Percentiles rank a stretch among this genome's conserved stretches.
Evolutionary conservation across 2,888 invertebrate genomes (phyloP).

Genomic region (Drosophila leonis): DNA sequence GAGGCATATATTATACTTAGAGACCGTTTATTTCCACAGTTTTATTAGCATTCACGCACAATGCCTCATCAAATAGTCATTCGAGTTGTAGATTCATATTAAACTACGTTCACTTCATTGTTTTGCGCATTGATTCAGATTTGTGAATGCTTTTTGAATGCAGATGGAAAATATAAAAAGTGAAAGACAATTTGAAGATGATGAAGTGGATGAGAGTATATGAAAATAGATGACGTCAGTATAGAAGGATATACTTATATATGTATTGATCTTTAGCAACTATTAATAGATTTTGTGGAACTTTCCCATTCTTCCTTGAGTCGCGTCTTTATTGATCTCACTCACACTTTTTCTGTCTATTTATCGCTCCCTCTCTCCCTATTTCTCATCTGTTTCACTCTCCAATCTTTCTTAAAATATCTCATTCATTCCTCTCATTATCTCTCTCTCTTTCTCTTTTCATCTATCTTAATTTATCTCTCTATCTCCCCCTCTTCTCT

Average conservation of each 20-base stretch:
- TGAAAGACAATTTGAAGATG: not conserved
- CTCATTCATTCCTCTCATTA: too few species aligned
- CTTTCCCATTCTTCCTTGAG: too few species aligned
- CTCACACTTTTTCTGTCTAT: not conserved
- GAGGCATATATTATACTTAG: not conserved
- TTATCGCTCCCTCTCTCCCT: too few species aligned
- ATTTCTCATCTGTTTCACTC: not conserved
- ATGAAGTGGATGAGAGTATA: too few species aligned
- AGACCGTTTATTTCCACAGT: not conserved
- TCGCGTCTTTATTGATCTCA: too few species aligned
- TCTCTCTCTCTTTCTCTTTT: not conserved
- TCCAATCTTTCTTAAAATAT: not conserved
- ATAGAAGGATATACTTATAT: rapidly evolving
- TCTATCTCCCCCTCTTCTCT: not conserved
- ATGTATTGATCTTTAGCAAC: not conserved
- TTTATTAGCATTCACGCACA: constrained; percentile 2
- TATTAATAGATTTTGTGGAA: too few species aligned
- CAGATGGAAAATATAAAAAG: not conserved
- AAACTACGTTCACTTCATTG: not conserved
- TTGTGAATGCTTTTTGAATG: not conserved
- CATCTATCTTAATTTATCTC: not conserved
- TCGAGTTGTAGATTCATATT: not conserved
- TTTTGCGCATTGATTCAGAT: not conserved
- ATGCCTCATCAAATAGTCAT: not conserved
- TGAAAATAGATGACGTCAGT: not conserved